Base-by-base conservation (phyloP, 2,797 vertebrate species). In the Semaprochilodus insignis region DNA sequence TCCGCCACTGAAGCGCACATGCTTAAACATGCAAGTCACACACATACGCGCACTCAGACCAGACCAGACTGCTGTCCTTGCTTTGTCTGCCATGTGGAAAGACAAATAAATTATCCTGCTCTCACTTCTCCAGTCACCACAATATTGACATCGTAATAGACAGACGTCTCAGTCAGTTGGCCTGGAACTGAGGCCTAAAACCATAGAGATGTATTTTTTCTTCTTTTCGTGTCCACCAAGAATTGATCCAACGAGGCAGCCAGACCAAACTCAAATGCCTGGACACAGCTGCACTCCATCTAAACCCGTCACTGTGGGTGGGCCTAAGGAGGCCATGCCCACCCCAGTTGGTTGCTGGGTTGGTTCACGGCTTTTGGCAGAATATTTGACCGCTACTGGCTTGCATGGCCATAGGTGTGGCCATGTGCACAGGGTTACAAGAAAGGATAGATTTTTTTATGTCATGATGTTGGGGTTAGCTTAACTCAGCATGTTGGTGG, bases 1-100 rank as follows among this genome's bases (percentile, higher is more conserved):
- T 69, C 52, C 77, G 44, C 74, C 17, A 59, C 79, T 65, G 76
- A 79, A 52, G 48, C 51, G 55, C 44, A 63, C 85, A 82, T 81
- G 84, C 31, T 71, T 82, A 76, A 79, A 82, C 77, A 80, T 78
- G 88, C 85, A 83, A 60, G 79, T 72, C 71, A 54, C 19, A 74
- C 17, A 88, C 69, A 62, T 72, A 83, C 78, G 62, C 63, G 65
- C 69, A 44, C 36, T 78, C 57, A 81, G 23, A 63, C 54, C 59
- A 44, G 1, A 77, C 60, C 72, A 60, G 36, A 75, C 55, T 17
- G 55, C 15, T 72, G 44, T 70, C 65, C 55, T 54, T 75, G 36
- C 40, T 78, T 81, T 75, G 66, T 51, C 66, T 70, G 8, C 27
- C 54, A 71, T 69, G 48, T 65, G 21, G 59, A 89, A 78, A 82